A percentile compares a stretch with the other conserved stretches of the same genome.
phyloP scores from a whole-genome alignment of 2,113 vertebrate species.

The Euleptes europaea region DNA sequence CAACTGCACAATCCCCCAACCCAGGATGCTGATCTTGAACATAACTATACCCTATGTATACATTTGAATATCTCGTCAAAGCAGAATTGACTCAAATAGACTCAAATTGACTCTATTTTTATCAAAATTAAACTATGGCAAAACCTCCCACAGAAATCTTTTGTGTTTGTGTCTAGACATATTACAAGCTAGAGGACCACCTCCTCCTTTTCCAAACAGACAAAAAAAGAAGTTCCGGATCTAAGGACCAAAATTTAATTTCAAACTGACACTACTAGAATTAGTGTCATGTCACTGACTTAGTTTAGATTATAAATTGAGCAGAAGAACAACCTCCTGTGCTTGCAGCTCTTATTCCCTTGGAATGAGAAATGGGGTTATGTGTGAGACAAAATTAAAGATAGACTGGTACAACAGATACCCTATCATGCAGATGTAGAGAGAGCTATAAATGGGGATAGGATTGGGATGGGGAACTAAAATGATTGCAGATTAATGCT shows the following conservation, averaged over 20 bases:
- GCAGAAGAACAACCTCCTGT: neutral
- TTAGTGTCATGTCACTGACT: neutral
- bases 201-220: neutral
- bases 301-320: conserved; percentile 6
- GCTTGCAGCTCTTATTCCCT: neutral
- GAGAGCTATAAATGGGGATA: neutral
- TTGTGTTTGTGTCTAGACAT: neutral
- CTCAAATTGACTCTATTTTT: neutral
- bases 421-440: neutral
- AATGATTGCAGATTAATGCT: neutral
- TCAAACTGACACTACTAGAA: neutral
- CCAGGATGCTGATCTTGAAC: neutral
- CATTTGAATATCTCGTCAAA: neutral
- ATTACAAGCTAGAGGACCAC: neutral
- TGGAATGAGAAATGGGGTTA: neutral
- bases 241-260: conserved; percentile 5
- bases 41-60: neutral
- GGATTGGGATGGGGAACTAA: neutral
- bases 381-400: neutral
- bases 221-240: neutral
- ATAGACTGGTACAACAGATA: neutral
- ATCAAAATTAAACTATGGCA: neutral
- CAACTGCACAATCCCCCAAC: neutral
- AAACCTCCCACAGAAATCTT: neutral
- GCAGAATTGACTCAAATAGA: neutral